Percentiles rank a stretch among this genome's conserved stretches.
Evolutionary conservation across 2,797 vertebrate species (phyloP).

Genomic region (Tinamus major): DNA sequence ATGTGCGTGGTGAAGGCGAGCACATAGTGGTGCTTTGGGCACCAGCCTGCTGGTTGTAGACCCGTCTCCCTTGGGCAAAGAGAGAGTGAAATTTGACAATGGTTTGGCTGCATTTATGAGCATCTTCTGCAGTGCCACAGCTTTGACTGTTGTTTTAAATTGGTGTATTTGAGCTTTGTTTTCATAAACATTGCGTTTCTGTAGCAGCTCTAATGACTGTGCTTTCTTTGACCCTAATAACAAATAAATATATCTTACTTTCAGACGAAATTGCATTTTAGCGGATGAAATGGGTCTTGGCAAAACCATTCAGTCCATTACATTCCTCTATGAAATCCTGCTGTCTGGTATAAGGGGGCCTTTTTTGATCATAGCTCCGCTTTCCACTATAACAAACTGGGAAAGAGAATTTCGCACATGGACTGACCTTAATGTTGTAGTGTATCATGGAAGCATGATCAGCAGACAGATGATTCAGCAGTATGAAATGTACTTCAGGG

Average conservation of each 20-base stretch:
- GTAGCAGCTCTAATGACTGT: neutral
- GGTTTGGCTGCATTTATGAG: neutral
- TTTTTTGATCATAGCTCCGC: conserved; percentile 98
- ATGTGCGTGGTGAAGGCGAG: neutral
- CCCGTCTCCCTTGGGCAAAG: neutral
- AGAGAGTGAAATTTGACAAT: neutral
- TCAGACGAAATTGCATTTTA: conserved; percentile 97
- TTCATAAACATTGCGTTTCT: neutral
- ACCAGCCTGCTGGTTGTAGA: neutral
- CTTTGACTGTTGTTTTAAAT: neutral
- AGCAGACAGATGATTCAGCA: conserved; percentile 99
- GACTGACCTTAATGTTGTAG: conserved; percentile 95
- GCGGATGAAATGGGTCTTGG: conserved; percentile 99
- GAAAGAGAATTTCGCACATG: conserved; percentile 97
- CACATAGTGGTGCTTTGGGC: neutral
- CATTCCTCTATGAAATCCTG: conserved; percentile 94
- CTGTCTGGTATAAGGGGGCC: conserved; percentile 91
- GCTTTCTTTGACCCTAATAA: neutral
- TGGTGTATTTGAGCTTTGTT: neutral
- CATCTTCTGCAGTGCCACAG: neutral
- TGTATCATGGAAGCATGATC: conserved; percentile 96
- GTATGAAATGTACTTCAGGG: conserved; percentile 99
- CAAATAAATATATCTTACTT: conserved; percentile 62
- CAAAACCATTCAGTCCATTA: conserved; percentile 99
- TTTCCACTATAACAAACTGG: conserved; percentile 99